phyloP scores from a whole-genome alignment of 2,113 vertebrate genomes.

The Channa maculata region DNA sequence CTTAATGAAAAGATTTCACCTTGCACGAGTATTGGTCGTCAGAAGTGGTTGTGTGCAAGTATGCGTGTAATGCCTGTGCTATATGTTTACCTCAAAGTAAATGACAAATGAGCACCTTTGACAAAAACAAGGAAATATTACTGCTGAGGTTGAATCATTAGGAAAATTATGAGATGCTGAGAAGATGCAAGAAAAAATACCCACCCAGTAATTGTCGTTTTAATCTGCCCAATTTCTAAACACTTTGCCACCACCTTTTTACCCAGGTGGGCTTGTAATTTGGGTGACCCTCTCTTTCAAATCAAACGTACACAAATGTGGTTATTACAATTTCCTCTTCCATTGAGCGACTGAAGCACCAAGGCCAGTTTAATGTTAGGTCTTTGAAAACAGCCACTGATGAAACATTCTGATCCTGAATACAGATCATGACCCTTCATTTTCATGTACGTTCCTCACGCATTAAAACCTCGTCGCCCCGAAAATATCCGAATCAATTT shows the following conservation, averaged over 20 bases:
- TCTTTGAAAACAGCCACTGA: slow-evolving; percentile 33
- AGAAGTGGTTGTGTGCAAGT: slow-evolving; percentile 28
- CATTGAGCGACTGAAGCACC: slow-evolving; percentile 15
- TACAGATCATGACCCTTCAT: slow-evolving; percentile 8
- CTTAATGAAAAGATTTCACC: slow-evolving; percentile 77
- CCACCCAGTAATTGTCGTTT: too few species aligned
- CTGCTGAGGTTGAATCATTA: neutral
- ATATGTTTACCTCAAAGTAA: slow-evolving; percentile 39
- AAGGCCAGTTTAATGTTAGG: slow-evolving; percentile 22
- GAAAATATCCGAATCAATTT: neutral
- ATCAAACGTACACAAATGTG: slow-evolving; percentile 9
- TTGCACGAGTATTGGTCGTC: slow-evolving; percentile 44
- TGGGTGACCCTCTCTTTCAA: neutral
- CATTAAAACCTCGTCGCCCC: neutral
- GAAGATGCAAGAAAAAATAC: neutral
- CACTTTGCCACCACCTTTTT: too few species aligned
- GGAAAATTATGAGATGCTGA: neutral
- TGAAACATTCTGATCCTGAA: slow-evolving; percentile 27
- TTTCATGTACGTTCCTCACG: slow-evolving; percentile 2
- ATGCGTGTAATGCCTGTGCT: neutral
- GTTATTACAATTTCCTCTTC: slow-evolving; percentile 4
- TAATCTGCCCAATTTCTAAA: too few species aligned
- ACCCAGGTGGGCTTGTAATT: neutral
- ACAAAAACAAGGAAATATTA: neutral
- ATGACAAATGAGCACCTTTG: slow-evolving; percentile 17